Conservation (phyloP, 2,888 invertebrate species). For the Epinotia nisella region DNA sequence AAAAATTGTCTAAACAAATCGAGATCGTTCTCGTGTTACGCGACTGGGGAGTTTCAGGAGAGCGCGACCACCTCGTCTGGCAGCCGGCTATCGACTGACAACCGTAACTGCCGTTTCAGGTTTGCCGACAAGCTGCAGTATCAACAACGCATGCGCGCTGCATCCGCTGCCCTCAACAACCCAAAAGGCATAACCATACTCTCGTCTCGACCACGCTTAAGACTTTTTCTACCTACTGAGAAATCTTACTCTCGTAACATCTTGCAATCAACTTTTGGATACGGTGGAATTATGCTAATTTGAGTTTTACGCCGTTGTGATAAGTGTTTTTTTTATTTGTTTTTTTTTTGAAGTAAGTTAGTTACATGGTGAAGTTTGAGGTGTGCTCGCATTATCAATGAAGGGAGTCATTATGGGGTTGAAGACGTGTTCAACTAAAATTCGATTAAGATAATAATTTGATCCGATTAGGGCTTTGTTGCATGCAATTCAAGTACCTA, state of each 20-base stretch:
- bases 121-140: constrained; percentile 74
- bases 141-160: constrained; percentile 71
- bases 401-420: background rate
- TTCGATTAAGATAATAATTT: constrained; percentile 8
- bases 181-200: background rate
- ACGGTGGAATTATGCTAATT: constrained; percentile 32
- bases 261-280: constrained; percentile 52
- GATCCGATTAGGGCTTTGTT: background rate
- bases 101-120: constrained; percentile 62
- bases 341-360: constrained; percentile 8
- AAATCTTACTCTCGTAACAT: constrained; percentile 57
- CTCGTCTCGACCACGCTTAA: background rate
- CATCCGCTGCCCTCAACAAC: constrained; percentile 60
- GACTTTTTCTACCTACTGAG: background rate
- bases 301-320: constrained; percentile 26
- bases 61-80: constrained; percentile 58
- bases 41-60: constrained; percentile 45
- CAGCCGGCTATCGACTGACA: constrained; percentile 76
- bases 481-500: background rate
- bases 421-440: constrained; percentile 12
- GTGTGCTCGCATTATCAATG: constrained; percentile 36
- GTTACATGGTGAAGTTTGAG: constrained; percentile 39
- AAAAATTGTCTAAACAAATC: constrained; percentile 23
- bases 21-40: constrained; percentile 42
- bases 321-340: constrained; percentile 40